A percentile compares a stretch with the other conserved stretches of the same genome.
These are phyloP conservation scores for Epistrophe grossulariae DNA, from an alignment of 2,888 invertebrate genomes.

Conservation along the genomic window DNA sequence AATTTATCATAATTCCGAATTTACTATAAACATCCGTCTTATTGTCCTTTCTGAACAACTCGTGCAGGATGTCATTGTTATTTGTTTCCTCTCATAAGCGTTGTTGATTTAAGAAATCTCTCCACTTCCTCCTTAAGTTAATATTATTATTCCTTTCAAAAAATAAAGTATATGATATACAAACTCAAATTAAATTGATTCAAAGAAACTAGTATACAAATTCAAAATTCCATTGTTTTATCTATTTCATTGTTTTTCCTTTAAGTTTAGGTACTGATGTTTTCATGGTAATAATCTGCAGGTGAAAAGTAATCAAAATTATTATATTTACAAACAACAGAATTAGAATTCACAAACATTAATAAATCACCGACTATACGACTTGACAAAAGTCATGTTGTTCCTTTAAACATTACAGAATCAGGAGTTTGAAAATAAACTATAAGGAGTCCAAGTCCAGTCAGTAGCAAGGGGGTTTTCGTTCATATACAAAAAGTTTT, in stretches of 20 bases:
- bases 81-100: background rate
- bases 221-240: background rate
- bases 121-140: no score
- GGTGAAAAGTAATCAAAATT: constrained; percentile 14
- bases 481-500: constrained; percentile 5
- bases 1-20: no score
- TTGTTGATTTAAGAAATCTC: no score
- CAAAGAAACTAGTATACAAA: background rate
- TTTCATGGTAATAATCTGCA: background rate
- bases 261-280: background rate
- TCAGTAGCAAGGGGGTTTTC: no score
- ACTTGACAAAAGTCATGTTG: constrained; percentile 7
- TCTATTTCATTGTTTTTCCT: background rate
- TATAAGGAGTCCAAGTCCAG: background rate
- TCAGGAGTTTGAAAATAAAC: background rate
- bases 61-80: no score
- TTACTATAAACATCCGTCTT: no score
- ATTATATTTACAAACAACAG: background rate
- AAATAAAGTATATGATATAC: background rate
- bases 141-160: no score
- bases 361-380: background rate
- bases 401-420: background rate
- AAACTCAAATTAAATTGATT: background rate
- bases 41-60: no score
- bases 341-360: constrained; percentile 7